A percentile compares a stretch with the other conserved stretches of the same genome.
Evolutionary conservation across 2,888 invertebrate genomes (phyloP).

Genomic region (Ctena decussata): DNA sequence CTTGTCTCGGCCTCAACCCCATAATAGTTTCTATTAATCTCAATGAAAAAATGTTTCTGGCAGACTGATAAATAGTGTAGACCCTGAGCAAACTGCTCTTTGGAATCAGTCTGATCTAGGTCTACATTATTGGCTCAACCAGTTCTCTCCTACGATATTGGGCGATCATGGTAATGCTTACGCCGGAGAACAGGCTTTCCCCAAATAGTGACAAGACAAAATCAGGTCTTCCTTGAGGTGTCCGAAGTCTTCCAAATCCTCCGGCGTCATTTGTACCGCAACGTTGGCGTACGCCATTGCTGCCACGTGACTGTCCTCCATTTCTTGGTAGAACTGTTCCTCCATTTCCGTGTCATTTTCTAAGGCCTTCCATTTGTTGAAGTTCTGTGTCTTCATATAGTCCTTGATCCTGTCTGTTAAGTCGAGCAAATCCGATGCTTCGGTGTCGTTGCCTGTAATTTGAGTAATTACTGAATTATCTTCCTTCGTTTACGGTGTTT

Average conservation of each 20-base stretch:
- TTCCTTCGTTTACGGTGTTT: too few relatives aligned
- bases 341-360: constrained; percentile 52
- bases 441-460: too few relatives aligned
- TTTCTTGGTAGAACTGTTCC: constrained; percentile 56
- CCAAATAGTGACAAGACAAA: constrained; percentile 74
- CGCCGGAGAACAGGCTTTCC: constrained; percentile 76
- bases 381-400: neutral
- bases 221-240: constrained; percentile 75
- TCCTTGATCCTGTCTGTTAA: neutral
- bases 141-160: too few relatives aligned
- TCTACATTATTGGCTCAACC: too few relatives aligned
- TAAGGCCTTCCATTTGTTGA: constrained; percentile 73
- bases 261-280: constrained; percentile 46
- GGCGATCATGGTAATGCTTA: too few relatives aligned
- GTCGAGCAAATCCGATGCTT: neutral
- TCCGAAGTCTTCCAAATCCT: constrained; percentile 59
- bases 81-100: too few relatives aligned
- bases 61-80: too few relatives aligned
- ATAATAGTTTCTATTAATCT: too few relatives aligned
- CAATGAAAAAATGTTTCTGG: too few relatives aligned
- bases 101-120: too few relatives aligned
- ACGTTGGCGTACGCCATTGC: constrained; percentile 67
- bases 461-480: too few relatives aligned
- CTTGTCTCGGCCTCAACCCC: too few relatives aligned
- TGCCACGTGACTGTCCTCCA: constrained; percentile 55